These are phyloP conservation scores for Sebastes goodei DNA, from an alignment of 2,797 vertebrate species.

Conservation along the genomic window DNA sequence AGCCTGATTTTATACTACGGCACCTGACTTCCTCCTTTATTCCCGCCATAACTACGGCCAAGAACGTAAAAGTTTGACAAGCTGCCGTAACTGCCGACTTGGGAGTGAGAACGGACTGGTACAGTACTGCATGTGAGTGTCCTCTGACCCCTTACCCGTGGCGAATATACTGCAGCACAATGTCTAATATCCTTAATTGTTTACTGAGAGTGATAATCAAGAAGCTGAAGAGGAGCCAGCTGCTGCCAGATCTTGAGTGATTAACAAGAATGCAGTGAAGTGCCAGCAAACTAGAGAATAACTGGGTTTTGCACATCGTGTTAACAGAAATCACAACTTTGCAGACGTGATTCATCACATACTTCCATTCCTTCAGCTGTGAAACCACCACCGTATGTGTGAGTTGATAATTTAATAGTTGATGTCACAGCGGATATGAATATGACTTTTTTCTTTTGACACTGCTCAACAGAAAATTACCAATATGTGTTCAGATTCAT, in stretches of 20 bases:
- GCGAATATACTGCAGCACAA: background rate
- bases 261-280: background rate
- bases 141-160: background rate
- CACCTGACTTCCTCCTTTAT: too few relatives aligned
- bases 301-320: background rate
- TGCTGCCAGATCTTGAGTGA: background rate
- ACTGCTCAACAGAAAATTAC: background rate
- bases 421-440: background rate
- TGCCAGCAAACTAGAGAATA: background rate
- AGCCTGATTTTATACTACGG: too few relatives aligned
- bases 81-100: too few relatives aligned
- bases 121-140: background rate
- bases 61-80: too few relatives aligned
- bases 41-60: too few relatives aligned
- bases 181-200: background rate
- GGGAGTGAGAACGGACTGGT: too few relatives aligned
- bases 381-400: background rate
- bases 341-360: background rate
- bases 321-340: background rate
- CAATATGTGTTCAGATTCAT: background rate
- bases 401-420: too few relatives aligned
- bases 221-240: background rate
- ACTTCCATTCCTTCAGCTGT: background rate
- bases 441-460: background rate
- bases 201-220: background rate